A percentile compares a stretch with the other conserved stretches of the same genome.
These are phyloP conservation scores for Drosophila pruinosa DNA, from an alignment of 1,140 invertebrate genomes.

Conservation along the genomic window DNA sequence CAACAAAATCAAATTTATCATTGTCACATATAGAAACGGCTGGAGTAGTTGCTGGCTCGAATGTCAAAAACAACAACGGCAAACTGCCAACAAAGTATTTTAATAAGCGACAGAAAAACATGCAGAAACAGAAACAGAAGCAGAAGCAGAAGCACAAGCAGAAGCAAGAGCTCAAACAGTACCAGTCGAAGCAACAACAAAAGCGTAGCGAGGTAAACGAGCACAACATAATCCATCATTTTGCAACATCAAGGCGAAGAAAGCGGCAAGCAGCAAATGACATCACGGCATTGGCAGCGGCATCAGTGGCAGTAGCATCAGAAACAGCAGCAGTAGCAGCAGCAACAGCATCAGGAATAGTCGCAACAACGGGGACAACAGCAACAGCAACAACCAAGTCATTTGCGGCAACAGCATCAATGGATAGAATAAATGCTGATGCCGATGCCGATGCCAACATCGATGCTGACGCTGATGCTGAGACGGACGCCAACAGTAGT, in stretches of 20 bases:
- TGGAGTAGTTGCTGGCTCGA: conserved; percentile 42
- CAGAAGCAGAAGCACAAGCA: conserved; percentile 48
- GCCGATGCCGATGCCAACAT: neutral
- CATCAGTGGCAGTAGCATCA: conserved; percentile 32
- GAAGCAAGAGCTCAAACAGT: conserved; percentile 41
- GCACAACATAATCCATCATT: conserved; percentile 80
- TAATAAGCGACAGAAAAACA: conserved; percentile 81
- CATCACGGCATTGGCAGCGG: conserved; percentile 53
- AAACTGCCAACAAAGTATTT: conserved; percentile 76
- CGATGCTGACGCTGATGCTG: neutral
- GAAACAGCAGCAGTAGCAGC: conserved; percentile 20
- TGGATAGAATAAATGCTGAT: neutral
- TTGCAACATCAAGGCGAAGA: conserved; percentile 53
- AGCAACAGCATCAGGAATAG: neutral
- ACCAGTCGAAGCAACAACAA: conserved; percentile 8
- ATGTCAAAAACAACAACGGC: conserved; percentile 59
- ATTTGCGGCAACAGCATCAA: neutral
- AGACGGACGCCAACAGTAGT: conserved; percentile 9
- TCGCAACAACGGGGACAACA: neutral
- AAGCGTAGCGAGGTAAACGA: conserved; percentile 51
- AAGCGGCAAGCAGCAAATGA: conserved; percentile 66
- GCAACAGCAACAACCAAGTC: conserved; percentile 4
- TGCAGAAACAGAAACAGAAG: conserved; percentile 59
- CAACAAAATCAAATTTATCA: conserved; percentile 82
- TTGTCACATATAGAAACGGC: conserved; percentile 69